These are phyloP conservation scores for Haliclystus octoradiatus DNA, from an alignment of 30 jellyfish, hydroid and myxozoan species.

Conservation along the genomic window DNA sequence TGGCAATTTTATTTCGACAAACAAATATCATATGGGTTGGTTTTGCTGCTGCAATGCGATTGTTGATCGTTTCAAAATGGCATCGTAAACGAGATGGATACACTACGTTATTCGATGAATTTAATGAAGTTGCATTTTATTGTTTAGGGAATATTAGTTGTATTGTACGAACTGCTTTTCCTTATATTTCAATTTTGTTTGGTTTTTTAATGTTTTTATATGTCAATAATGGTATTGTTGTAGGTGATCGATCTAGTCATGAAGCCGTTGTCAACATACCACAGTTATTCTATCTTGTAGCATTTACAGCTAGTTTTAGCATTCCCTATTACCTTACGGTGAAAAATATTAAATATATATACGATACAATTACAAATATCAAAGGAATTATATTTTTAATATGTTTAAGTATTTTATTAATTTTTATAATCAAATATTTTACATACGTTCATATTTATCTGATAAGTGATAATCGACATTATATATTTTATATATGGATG, in stretches of 20 bases:
- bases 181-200: constrained; percentile 34
- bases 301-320: constrained; percentile 39
- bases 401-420: not conserved
- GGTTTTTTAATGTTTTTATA: constrained; percentile 53
- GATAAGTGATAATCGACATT: constrained; percentile 88
- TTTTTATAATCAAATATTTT: constrained; percentile 10
- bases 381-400: not conserved
- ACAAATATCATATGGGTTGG: constrained; percentile 90
- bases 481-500: constrained; percentile 81
- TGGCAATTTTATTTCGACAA: constrained; percentile 80
- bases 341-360: not conserved
- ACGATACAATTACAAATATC: not conserved
- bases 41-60: constrained; percentile 39
- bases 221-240: constrained; percentile 80
- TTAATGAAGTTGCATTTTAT: constrained; percentile 8
- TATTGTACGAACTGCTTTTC: constrained; percentile 14
- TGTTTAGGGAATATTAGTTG: not conserved
- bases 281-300: constrained; percentile 62
- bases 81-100: constrained; percentile 1
- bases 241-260: constrained; percentile 92
- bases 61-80: constrained; percentile 16
- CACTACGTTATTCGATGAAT: not conserved
- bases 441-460: constrained; percentile 77
- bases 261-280: constrained; percentile 73
- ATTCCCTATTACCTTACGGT: constrained; percentile 31